Evolutionary conservation across 2,797 vertebrate genomes (phyloP).

Genomic region (Acipenser ruthenus): DNA sequence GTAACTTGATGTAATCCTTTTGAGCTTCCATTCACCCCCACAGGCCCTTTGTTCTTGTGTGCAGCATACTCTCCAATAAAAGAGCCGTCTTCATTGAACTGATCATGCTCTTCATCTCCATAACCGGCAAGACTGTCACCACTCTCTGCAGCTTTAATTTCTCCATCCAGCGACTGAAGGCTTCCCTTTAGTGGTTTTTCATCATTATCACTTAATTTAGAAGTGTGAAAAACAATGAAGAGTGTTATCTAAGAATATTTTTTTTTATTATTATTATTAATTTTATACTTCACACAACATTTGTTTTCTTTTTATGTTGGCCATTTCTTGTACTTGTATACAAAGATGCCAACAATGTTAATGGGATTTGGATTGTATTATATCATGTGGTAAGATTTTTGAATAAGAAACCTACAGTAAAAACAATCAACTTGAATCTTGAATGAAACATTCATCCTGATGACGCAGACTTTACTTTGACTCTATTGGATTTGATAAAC

Average conservation of each 20-base stretch:
- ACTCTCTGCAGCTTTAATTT: conserved; percentile 80
- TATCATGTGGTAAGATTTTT: no score
- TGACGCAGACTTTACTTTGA: no score
- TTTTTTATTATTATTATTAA: not conserved
- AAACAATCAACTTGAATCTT: no score
- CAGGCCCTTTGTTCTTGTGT: conserved; percentile 57
- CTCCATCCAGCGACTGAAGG: conserved; percentile 72
- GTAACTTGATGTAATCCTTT: conserved; percentile 55
- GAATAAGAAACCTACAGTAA: no score
- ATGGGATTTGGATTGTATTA: conserved; percentile 32
- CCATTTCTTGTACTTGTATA: conserved; percentile 61
- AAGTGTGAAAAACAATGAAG: conserved; percentile 34
- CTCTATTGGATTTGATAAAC: no score
- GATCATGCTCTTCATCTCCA: conserved; percentile 79
- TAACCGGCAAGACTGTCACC: conserved; percentile 93
- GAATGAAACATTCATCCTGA: no score
- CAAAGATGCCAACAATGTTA: conserved; percentile 47
- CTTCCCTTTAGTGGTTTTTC: conserved; percentile 94
- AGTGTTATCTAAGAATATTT: not conserved
- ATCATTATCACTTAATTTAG: conserved; percentile 78
- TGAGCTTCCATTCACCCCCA: conserved; percentile 8
- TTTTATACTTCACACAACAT: conserved; percentile 32
- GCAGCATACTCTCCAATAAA: conserved; percentile 91
- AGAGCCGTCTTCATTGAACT: conserved; percentile 95
- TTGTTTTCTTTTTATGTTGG: conserved; percentile 60